Base-by-base conservation (phyloP, 2,797 vertebrate genomes). In the Poeciliopsis infans region DNA sequence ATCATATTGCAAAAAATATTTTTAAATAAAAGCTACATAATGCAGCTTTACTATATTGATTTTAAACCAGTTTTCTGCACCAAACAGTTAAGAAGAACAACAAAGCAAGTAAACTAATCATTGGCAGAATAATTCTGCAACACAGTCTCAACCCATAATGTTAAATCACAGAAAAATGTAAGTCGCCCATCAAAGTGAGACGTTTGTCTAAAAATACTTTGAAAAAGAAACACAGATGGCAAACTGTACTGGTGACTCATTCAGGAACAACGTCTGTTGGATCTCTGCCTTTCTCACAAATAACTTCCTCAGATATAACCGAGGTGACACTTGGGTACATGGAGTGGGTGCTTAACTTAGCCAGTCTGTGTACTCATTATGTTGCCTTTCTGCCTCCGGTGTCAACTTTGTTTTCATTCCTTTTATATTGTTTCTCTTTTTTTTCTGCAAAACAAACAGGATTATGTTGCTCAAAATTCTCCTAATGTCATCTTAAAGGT, bases 401-500 rank as follows among this genome's bases (percentile, higher is more conserved):
- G 16, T 49, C 59, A 18, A 76, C 33, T 66, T 5, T 75, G 75
- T 82, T 84, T 59, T 5, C 25, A 41, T 11, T 10, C 51, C 64
- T 11, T 15, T 83, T 70, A 7, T 8, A 41, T 41, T 41, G 39
- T 41, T 41, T 41, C 7, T 7, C 7, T 41, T 41, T 41, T 41
- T 41, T 41, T 41, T 41, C 39, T 41, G 39, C 7, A 39, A 39
- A 39, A 39, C 4, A 39, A 39, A 39, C 36, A 39, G 5, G 7
- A 41, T 41, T 41, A 41, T 41, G 39, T 41, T 41, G 39, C 39
- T 41, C 39, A 41, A 41, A 41, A 41, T 41, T 7, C 7, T 41
- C 39, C 39, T 41, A 41, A 41, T 7, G 39, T 41, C 39, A 41
- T 41, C 51, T 77, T 61, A 89, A 81, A 86, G 55, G 89, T 61